Evolutionary conservation across 2,113 vertebrate genomes (phyloP).

Genomic region (Pitta sordida): DNA sequence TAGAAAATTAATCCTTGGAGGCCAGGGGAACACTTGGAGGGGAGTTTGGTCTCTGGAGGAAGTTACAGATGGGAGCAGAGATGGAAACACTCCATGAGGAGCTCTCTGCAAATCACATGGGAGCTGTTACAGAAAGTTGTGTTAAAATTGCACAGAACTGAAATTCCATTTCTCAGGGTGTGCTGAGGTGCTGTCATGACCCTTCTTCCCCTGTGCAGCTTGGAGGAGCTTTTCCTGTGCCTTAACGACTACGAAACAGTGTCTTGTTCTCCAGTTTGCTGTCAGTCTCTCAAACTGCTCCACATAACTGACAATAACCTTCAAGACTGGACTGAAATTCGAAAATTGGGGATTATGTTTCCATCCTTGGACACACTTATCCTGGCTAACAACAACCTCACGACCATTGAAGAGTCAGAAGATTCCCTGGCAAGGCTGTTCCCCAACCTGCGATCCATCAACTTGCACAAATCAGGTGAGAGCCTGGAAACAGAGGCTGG

Average conservation of each 20-base stretch:
- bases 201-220: slow-evolving; percentile 73
- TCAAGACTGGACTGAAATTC: slow-evolving; percentile 90
- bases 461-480: slow-evolving; percentile 95
- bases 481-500: not conserved
- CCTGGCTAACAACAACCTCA: slow-evolving; percentile 90
- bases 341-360: slow-evolving; percentile 92
- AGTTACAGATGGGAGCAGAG: not conserved
- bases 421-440: slow-evolving; percentile 86
- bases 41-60: not conserved
- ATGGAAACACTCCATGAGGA: not conserved
- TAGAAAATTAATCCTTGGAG: not conserved
- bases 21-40: not conserved
- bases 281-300: slow-evolving; percentile 89
- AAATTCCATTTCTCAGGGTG: not conserved
- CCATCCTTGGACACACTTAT: slow-evolving; percentile 87
- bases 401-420: slow-evolving; percentile 80
- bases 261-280: slow-evolving; percentile 81
- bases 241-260: slow-evolving; percentile 92
- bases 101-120: not conserved
- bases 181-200: not conserved
- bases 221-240: slow-evolving; percentile 98
- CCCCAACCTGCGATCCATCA: slow-evolving; percentile 90
- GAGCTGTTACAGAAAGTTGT: not conserved
- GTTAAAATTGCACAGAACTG: not conserved
- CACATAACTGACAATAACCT: slow-evolving; percentile 98